A percentile compares a stretch with the other conserved stretches of the same genome.
These are phyloP conservation scores for Smittia aterrima DNA, from an alignment of 2,888 invertebrate genomes.

Conservation along the genomic window DNA sequence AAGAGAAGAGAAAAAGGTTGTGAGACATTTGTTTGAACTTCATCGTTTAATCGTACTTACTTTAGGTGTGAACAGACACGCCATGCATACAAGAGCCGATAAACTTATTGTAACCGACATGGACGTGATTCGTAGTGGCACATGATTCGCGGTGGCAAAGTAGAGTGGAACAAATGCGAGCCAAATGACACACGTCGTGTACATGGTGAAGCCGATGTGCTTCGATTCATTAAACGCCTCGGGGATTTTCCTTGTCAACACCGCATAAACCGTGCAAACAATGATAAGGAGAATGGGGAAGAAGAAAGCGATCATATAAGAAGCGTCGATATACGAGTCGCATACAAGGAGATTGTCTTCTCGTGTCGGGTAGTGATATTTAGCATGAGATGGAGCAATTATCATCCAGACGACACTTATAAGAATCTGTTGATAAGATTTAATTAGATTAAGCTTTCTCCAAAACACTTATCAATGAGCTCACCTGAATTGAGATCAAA, in stretches of 20 bases:
- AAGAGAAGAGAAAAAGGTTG: constrained; percentile 17
- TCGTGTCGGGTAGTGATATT: constrained; percentile 85
- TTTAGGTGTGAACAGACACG: constrained; percentile 92
- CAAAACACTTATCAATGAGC: background rate
- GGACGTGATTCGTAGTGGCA: constrained; percentile 87
- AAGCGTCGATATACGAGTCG: constrained; percentile 86
- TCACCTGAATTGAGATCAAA: constrained; percentile 82
- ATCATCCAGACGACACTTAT: constrained; percentile 92
- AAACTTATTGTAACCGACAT: constrained; percentile 95
- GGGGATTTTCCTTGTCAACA: constrained; percentile 93
- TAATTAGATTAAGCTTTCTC: background rate
- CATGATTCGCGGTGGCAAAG: constrained; percentile 92
- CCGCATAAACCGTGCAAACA: constrained; percentile 93
- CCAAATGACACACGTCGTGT: constrained; percentile 98
- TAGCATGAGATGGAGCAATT: constrained; percentile 83
- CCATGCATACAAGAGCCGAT: constrained; percentile 89
- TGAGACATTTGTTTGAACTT: background rate
- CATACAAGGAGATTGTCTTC: constrained; percentile 93
- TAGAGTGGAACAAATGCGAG: constrained; percentile 95
- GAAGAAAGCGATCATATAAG: constrained; percentile 91
- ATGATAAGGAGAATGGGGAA: constrained; percentile 89
- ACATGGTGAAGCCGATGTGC: constrained; percentile 98
- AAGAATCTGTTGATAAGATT: constrained; percentile 61
- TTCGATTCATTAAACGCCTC: constrained; percentile 99
- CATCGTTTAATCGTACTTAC: constrained; percentile 55